Conservation (phyloP, 2,888 invertebrate species). For the Hyposoter didymator region DNA sequence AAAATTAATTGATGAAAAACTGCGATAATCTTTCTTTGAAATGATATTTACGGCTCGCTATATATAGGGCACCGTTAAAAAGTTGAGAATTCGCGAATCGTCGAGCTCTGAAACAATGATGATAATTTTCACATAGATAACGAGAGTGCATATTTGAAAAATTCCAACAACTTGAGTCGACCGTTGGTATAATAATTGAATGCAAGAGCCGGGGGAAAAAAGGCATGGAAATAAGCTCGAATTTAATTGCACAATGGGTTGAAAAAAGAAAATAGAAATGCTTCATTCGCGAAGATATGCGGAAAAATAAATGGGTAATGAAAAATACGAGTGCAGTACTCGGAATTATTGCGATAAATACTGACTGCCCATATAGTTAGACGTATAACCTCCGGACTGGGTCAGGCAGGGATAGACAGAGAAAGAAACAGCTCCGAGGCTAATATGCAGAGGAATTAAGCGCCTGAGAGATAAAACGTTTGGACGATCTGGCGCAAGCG, state of each 20-base stretch:
- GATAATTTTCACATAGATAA: background rate
- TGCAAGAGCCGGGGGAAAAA: background rate
- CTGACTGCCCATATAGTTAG: slow-evolving; percentile 4
- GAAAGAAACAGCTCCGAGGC: slow-evolving; percentile 43
- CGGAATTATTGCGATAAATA: slow-evolving; percentile 63
- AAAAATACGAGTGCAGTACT: slow-evolving; percentile 62
- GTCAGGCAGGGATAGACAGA: slow-evolving; percentile 16
- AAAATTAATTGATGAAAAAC: background rate
- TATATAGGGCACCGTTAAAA: too few relatives aligned
- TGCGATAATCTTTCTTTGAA: background rate
- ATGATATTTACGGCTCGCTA: background rate
- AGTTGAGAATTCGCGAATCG: background rate
- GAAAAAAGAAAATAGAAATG: slow-evolving; percentile 11
- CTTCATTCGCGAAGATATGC: slow-evolving; percentile 42
- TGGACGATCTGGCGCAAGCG: slow-evolving; percentile 37
- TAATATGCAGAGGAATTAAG: slow-evolving; percentile 57
- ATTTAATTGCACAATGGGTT: slow-evolving; percentile 18
- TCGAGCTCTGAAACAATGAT: background rate
- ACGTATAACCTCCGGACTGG: slow-evolving; percentile 29
- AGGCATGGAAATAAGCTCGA: background rate
- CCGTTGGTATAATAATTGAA: background rate
- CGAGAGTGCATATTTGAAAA: background rate
- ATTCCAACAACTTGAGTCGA: background rate
- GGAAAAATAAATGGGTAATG: slow-evolving; percentile 34
- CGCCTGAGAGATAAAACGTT: slow-evolving; percentile 56